Conservation (phyloP, 2,888 invertebrate genomes). For the Hyles lineata region DNA sequence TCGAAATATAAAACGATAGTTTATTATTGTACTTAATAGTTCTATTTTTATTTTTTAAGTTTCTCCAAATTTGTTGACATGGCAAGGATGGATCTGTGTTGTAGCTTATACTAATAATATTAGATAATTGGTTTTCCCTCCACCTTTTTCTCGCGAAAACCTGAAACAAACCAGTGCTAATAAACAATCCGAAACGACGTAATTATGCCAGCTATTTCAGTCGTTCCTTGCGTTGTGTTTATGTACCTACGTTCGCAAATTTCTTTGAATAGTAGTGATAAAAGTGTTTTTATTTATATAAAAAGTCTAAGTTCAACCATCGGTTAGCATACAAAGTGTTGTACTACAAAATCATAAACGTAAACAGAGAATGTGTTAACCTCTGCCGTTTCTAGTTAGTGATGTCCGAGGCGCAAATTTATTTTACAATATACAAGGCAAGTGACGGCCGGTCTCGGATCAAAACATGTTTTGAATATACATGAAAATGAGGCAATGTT, state of each 20-base stretch:
- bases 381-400: constrained; percentile 10
- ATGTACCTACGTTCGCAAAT: constrained; percentile 16
- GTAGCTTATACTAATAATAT: neutral
- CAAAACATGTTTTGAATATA: constrained; percentile 26
- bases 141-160: neutral
- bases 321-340: neutral
- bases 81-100: neutral
- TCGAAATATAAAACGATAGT: too few relatives aligned
- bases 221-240: constrained; percentile 9
- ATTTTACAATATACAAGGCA: neutral
- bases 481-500: constrained; percentile 15
- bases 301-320: neutral
- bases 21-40: too few relatives aligned
- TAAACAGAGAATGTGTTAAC: constrained; percentile 9
- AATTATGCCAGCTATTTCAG: constrained; percentile 26
- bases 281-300: constrained; percentile 15
- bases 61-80: too few relatives aligned
- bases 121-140: neutral
- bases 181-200: constrained; percentile 32
- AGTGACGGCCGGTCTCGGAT: neutral
- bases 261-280: constrained; percentile 10
- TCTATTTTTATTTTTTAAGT: too few relatives aligned
- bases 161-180: constrained; percentile 32
- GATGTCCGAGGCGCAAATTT: constrained; percentile 12
- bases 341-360: constrained; percentile 6